Conservation (phyloP, 2,113 vertebrate species). For the Channa maculata region DNA sequence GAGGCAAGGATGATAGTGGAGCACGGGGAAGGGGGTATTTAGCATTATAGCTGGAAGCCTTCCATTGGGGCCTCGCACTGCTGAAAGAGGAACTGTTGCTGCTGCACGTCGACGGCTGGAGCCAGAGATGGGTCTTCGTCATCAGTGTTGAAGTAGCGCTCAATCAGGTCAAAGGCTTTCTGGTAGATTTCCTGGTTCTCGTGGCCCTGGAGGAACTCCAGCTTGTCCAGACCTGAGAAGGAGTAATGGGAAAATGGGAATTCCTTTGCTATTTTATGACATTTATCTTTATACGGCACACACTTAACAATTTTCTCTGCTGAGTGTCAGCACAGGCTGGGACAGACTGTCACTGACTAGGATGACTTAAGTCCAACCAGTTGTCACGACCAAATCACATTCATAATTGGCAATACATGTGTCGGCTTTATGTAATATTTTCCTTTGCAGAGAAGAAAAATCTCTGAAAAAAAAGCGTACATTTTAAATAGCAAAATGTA, state of each 20-base stretch:
- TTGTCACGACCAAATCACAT: too few relatives aligned
- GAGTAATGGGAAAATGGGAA: not conserved
- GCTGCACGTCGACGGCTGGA: slow-evolving; percentile 95
- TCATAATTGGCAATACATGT: too few relatives aligned
- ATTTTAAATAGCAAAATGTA: too few relatives aligned
- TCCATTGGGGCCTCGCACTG: slow-evolving; percentile 98
- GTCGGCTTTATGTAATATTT: too few relatives aligned
- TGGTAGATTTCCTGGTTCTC: slow-evolving; percentile 99
- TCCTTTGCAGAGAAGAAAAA: too few relatives aligned
- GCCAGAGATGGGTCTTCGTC: slow-evolving; percentile 95
- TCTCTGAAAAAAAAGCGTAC: too few relatives aligned
- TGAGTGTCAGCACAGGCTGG: too few relatives aligned
- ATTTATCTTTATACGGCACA: too few relatives aligned
- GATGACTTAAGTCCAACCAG: too few relatives aligned
- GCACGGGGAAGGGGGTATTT: slow-evolving; percentile 36
- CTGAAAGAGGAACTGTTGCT: slow-evolving; percentile 99
- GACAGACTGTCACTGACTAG: too few relatives aligned
- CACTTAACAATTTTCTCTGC: too few relatives aligned
- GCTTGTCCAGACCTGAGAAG: slow-evolving; percentile 92
- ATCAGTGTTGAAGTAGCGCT: slow-evolving; percentile 97
- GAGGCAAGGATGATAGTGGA: slow-evolving; percentile 62
- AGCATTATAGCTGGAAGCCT: slow-evolving; percentile 97
- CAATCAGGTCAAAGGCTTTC: slow-evolving; percentile 97
- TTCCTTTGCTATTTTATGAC: too few relatives aligned
- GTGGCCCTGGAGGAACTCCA: slow-evolving; percentile 97